Evolutionary conservation across 2,888 invertebrate genomes (phyloP), one percentile per base, ranked within the genome.

Genomic region (Eutolmus rufibarbis): DNA sequence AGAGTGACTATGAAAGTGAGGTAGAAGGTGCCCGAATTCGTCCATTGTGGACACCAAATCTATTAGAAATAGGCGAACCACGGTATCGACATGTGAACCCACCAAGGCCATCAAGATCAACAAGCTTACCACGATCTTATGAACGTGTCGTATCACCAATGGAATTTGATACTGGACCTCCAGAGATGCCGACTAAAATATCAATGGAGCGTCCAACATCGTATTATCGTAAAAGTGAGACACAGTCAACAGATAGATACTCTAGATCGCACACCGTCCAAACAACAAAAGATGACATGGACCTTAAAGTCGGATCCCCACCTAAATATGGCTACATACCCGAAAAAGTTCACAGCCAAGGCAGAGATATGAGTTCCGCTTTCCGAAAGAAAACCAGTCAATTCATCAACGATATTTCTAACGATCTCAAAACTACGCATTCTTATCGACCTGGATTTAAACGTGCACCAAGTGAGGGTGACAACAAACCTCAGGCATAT

Each of bases 1-100:
- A 95, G 90, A 95, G 95, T 86, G 96, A 96, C 90, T 96, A 96
- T 89, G 95, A 96, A 89, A 95, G 95, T 90, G 96, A 96, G 90
- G 93, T 94, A 5, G 96, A 96, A 88, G 92, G 93, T 16, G 91
- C 93, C 0, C 93, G 93, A 89, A 95, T 96, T 87, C 94, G 94
- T 86, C 93, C 95, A 0, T 93, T 94, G 87, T 96, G 96, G 96
- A 93, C 94, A 0, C 95, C 95, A 0, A 92, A 93, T 14, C 94
- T 94, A 23, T 93, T 93, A 85, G 95, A 95, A 87, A 93, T 92
- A 0, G 94, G 95, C 82, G 94, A 94, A 77, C 93, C 94, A 1
- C 93, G 93, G 31, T 95, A 94, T 90, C 93, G 95, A 31, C 94
- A 94, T 90, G 95, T 95, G n/a, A 93, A 93, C 43, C 93, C 95